A percentile compares a stretch with the other conserved stretches of the same genome.
These are phyloP conservation scores for Pseudomyrmex pallidus DNA, from an alignment of 1,140 invertebrate genomes.

Conservation along the genomic window DNA sequence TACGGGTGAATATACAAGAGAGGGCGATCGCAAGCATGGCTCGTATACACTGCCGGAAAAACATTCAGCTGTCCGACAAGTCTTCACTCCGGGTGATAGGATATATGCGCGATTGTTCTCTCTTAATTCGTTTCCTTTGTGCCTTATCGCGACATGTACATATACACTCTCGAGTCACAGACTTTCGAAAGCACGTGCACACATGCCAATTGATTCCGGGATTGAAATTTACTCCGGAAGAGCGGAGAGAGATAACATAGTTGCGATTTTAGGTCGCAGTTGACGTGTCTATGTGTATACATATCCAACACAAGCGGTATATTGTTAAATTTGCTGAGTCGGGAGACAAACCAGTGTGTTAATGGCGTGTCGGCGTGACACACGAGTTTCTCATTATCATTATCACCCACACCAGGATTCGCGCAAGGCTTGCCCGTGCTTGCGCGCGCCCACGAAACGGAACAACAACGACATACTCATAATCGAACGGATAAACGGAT, in stretches of 20 bases:
- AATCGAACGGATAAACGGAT: slow-evolving; percentile 69
- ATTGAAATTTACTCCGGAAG: slow-evolving; percentile 6
- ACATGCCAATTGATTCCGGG: background rate
- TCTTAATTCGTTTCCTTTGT: background rate
- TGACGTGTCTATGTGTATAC: background rate
- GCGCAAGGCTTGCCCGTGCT: background rate
- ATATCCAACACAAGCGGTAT: too few relatives aligned
- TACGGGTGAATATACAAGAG: slow-evolving; percentile 1
- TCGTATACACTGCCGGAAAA: slow-evolving; percentile 6
- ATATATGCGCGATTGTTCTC: background rate
- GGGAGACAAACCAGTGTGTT: slow-evolving; percentile 12
- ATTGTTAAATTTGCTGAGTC: too few relatives aligned
- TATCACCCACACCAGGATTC: slow-evolving; percentile 20
- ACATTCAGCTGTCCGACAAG: background rate
- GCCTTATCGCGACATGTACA: background rate
- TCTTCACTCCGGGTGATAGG: background rate
- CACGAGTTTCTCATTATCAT: slow-evolving; percentile 42
- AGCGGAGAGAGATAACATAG: background rate
- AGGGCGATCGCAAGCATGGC: slow-evolving; percentile 14
- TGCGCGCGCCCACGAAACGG: slow-evolving; percentile 2
- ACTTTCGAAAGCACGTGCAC: background rate
- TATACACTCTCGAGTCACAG: background rate
- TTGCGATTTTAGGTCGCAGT: slow-evolving; percentile 21
- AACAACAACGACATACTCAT: slow-evolving; percentile 57
- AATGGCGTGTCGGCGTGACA: slow-evolving; percentile 2